Percentiles rank a stretch among this genome's conserved stretches.
These are phyloP conservation scores for Chlamydotis undulata DNA, from an alignment of 2,113 vertebrate genomes.

Conservation along the genomic window DNA sequence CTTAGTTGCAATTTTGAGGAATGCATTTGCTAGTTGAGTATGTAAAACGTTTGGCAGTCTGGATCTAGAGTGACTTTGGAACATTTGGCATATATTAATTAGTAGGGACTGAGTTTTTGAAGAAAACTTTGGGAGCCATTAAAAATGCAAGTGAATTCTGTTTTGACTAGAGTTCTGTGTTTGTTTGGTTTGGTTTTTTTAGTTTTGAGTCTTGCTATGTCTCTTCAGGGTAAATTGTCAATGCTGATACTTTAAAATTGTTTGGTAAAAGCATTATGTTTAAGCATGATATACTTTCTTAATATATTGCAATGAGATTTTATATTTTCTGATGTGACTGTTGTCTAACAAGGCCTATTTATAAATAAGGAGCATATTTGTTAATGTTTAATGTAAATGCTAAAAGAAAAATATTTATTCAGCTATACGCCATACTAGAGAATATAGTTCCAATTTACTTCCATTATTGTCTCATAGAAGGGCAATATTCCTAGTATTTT, in stretches of 20 bases:
- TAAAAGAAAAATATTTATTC: background rate
- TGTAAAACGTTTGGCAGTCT: background rate
- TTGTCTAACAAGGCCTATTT: background rate
- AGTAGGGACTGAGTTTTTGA: background rate
- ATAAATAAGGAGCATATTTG: background rate
- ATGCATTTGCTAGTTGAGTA: background rate
- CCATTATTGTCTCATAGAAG: background rate
- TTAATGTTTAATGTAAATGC: background rate
- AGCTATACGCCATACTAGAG: background rate
- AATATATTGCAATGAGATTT: background rate
- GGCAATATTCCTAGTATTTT: background rate
- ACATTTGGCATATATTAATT: background rate
- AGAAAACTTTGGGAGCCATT: background rate
- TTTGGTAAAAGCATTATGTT: background rate
- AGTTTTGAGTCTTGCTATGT: background rate
- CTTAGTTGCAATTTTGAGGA: background rate
- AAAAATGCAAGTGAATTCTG: background rate
- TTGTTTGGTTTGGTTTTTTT: background rate
- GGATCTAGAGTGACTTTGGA: background rate
- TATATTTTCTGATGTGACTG: background rate
- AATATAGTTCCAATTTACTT: background rate
- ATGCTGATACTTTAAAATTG: background rate
- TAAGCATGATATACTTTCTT: background rate
- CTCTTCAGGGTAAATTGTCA: background rate
- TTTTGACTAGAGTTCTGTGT: background rate